Conservation (phyloP, 2,113 vertebrate species). For the Sciurus niger region DNA sequence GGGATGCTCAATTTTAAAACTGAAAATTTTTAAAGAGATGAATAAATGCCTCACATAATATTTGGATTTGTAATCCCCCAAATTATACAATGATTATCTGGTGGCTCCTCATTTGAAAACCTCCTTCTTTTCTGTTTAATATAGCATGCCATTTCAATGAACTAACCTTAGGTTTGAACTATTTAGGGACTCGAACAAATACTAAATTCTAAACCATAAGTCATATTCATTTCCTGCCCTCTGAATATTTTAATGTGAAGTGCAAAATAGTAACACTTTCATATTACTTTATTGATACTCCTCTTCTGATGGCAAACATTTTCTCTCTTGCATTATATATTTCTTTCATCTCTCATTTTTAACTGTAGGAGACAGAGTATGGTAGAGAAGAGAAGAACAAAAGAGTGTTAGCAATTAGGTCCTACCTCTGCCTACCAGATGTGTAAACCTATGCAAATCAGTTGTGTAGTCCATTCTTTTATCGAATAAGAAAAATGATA, state of each 20-base stretch:
- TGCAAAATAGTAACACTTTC: background rate
- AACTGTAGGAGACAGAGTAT: background rate
- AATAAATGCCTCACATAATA: background rate
- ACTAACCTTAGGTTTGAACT: background rate
- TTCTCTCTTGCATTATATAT: slow-evolving; percentile 15
- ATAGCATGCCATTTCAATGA: background rate
- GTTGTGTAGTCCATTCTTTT: background rate
- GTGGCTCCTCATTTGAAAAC: background rate
- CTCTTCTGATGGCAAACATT: background rate
- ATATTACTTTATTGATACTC: background rate
- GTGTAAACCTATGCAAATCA: background rate
- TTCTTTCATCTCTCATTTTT: background rate
- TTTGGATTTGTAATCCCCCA: background rate
- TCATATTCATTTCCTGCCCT: slow-evolving; percentile 12
- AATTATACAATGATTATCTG: slow-evolving; percentile 33
- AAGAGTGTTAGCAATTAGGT: background rate
- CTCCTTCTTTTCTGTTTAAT: background rate
- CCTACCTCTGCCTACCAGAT: background rate
- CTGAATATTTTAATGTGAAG: background rate
- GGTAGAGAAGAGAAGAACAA: background rate
- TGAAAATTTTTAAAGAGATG: background rate
- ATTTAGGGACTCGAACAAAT: background rate
- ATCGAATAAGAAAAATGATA: background rate
- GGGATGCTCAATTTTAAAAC: slow-evolving; percentile 46
- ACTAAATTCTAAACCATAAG: background rate